These are phyloP conservation scores for Sylvilagus floridanus DNA, from an alignment of 2,797 vertebrate species.

Conservation along the genomic window DNA sequence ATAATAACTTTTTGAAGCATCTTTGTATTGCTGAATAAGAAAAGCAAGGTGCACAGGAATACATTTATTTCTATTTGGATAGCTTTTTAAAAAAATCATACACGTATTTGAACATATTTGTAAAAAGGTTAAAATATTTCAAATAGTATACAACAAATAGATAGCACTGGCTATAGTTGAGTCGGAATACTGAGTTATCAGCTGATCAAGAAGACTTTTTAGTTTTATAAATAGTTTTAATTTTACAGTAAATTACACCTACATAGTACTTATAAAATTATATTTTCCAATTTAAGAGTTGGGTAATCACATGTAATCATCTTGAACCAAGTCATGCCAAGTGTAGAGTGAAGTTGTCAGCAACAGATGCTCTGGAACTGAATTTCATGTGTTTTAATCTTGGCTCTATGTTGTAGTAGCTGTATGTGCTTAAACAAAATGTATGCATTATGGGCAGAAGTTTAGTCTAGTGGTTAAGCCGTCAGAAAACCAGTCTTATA, in stretches of 20 bases:
- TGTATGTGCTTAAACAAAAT: slow-evolving; percentile 27
- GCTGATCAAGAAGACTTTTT: slow-evolving; percentile 28
- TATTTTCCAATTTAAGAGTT: slow-evolving; percentile 29
- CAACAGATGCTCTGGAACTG: neutral
- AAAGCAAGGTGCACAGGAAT: neutral
- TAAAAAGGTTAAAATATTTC: neutral
- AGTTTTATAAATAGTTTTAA: slow-evolving; percentile 24
- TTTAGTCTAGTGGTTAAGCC: no score
- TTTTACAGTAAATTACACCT: slow-evolving; percentile 37
- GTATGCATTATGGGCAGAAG: no score
- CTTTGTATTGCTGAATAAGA: neutral
- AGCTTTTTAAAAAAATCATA: neutral
- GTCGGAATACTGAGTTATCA: neutral
- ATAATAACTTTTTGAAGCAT: no score
- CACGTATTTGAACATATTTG: slow-evolving; percentile 3
- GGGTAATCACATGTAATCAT: neutral
- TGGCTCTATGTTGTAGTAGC: neutral
- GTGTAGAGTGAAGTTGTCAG: neutral
- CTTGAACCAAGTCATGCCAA: slow-evolving; percentile 33
- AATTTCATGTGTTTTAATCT: neutral
- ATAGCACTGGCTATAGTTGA: slow-evolving; percentile 13
- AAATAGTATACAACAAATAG: slow-evolving; percentile 26
- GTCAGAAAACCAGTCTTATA: no score
- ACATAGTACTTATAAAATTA: slow-evolving; percentile 21
- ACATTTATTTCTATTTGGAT: slow-evolving; percentile 23